Conservation (phyloP, 2,797 vertebrate genomes). For the Neoniphon sammara region DNA sequence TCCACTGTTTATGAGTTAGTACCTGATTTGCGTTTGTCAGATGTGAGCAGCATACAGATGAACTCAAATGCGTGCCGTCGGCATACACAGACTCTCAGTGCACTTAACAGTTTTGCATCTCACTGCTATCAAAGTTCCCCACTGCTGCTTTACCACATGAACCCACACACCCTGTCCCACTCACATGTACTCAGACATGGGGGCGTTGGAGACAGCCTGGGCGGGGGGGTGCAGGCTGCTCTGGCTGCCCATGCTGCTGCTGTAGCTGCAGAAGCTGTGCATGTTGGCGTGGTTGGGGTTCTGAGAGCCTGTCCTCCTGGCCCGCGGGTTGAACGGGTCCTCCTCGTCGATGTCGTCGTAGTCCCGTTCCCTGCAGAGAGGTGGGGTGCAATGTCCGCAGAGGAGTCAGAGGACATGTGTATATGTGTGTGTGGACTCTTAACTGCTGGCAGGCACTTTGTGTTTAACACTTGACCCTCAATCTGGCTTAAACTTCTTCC, state of each 20-base stretch:
- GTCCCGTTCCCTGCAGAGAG: slow-evolving; percentile 84
- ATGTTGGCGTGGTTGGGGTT: slow-evolving; percentile 86
- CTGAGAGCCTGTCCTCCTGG: slow-evolving; percentile 83
- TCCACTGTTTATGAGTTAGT: neutral
- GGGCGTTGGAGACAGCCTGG: slow-evolving; percentile 88
- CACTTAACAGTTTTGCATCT: neutral
- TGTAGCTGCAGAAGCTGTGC: slow-evolving; percentile 97
- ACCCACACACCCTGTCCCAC: slow-evolving; percentile 37
- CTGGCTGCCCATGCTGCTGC: slow-evolving; percentile 96
- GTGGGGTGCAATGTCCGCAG: neutral
- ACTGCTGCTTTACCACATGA: neutral
- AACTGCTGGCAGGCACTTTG: neutral
- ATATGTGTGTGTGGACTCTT: neutral
- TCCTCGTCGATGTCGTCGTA: slow-evolving; percentile 94
- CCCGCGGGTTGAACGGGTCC: slow-evolving; percentile 94
- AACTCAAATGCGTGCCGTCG: neutral
- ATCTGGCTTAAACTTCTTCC: neutral
- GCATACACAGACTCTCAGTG: neutral
- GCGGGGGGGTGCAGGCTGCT: slow-evolving; percentile 90
- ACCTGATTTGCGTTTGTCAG: neutral
- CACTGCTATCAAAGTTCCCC: neutral
- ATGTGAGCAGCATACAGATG: no score
- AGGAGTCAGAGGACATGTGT: neutral
- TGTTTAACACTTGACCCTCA: neutral
- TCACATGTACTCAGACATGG: slow-evolving; percentile 93